Base-by-base conservation (phyloP, 2,113 vertebrate genomes). In the Hemibagrus wyckioides region DNA sequence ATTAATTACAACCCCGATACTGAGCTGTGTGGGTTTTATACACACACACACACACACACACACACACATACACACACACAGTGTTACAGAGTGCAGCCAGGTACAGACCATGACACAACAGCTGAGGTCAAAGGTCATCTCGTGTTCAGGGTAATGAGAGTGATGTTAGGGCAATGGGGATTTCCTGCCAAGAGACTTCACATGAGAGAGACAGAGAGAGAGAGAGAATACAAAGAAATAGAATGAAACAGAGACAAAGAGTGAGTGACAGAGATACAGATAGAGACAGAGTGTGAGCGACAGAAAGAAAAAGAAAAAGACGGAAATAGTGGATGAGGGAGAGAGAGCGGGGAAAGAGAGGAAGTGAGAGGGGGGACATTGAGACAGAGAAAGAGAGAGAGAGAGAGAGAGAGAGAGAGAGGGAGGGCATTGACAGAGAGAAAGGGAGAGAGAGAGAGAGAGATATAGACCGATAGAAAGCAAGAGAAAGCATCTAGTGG, bases 131-230 rank as follows among this genome's bases (percentile, higher is more conserved):
- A 84, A 85, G 88, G 84, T 84, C 15, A 28, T 88, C 92, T 89
- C 76, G 52, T 88, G 90, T 89, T 89, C 75, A 90, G 90, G 91
- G 94, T 94, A 93, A 94, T 93, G 91, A 94, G 90, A 93, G 93
- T 92, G n/a, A 63, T 11, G 61, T 3, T n/a, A 63, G 28, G 28
- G 61, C 28, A 61, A 61, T 61, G 21, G 44, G 71, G 71, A 21
- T 71, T 95, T 92, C 89, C 89, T 92, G 93, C 93, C 93, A 95
- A 94, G 90, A 92, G 83, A 5, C 93, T 88, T 90, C 92, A 79
- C 90, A 92, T 89, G 80, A 87, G 61, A 82, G 56, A 44, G 57
- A 89, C 85, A 85, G 57, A 59, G 65, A 84, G 57, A 23, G 30
- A 39, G n/a, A 80, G 52, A 80, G 50, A 80, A 30, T 54, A n/a